These are phyloP conservation scores for Elanoides forficatus DNA, from an alignment of 2,113 vertebrate species.

Conservation along the genomic window DNA sequence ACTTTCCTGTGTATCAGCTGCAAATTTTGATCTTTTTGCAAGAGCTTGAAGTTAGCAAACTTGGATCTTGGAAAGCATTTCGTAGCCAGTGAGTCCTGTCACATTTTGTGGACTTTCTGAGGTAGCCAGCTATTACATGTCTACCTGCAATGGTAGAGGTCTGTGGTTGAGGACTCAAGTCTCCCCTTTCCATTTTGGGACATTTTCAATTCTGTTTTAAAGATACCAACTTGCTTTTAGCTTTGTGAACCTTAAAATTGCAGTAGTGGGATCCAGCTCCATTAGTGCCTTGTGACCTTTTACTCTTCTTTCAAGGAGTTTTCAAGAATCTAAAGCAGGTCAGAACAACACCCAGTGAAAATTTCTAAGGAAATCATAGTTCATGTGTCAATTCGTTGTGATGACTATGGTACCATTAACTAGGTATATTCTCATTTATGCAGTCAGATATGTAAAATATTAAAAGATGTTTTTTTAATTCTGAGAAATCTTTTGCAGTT, in stretches of 20 bases:
- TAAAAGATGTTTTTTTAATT: neutral
- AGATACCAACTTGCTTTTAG: neutral
- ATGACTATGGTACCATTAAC: too few species aligned
- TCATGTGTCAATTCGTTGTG: fast-evolving
- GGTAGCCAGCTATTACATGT: neutral
- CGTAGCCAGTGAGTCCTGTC: neutral
- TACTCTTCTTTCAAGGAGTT: neutral
- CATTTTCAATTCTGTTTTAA: neutral
- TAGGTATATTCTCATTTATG: neutral
- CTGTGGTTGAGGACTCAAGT: neutral
- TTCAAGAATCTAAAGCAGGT: neutral
- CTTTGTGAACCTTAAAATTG: neutral
- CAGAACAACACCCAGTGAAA: neutral
- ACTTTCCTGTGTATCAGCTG: neutral
- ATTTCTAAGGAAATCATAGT: neutral
- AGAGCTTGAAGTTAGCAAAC: neutral
- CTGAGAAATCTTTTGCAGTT: neutral
- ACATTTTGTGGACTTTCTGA: neutral
- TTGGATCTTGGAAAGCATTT: neutral
- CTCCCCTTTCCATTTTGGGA: neutral
- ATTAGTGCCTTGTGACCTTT: neutral
- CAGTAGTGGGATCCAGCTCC: neutral
- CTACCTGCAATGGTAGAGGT: neutral
- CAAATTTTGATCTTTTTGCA: neutral
- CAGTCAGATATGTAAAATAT: neutral